Evolutionary conservation across 2,888 invertebrate species (phyloP), one percentile per base, ranked within the genome.

Genomic region (Leptinotarsa peninsularis): DNA sequence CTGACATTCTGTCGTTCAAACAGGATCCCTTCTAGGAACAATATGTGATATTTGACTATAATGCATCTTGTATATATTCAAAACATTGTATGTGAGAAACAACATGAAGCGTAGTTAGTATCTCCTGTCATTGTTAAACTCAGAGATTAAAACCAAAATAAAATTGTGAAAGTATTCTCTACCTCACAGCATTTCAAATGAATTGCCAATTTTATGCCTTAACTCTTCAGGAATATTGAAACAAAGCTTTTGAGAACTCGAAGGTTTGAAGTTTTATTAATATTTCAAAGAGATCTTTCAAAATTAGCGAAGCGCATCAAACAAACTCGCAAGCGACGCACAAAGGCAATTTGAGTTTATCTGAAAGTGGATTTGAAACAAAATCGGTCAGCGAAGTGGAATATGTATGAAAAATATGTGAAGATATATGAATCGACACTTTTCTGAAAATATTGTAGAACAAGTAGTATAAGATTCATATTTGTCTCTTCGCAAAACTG

Each of bases 231-330:
- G 17, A 21, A 17, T 23, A 27, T 23, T 27, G 27, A 17, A 60
- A 27, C 60, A 21, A 60, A 60, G 21, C 60, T 27, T 60, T 60
- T 27, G 13, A 13, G 60, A 27, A 60, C 27, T 60, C 60, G 27
- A 7, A 4, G 60, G 60, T 27, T 60, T 21, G 17, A 60, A 60
- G 60, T 60, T 60, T 60, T 5, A 21, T 60, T 21, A 60, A 60
- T 60, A 60, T 60, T 21, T 27, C 60, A 60, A 60, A 60, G 60
- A 21, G 15, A 60, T 60, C 14, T n/a, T 23, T 15, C 60, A 21
- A 23, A 60, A 21, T 60, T 1, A 60, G 14, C 5, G 27, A 27
- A 21, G 27, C 60, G 60, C 17, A 15, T 14, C 60, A 60, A 60
- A 27, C 17, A 43, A 43, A 43, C 43, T 43, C 23, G 23, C 60